Base-by-base conservation (phyloP, 1,140 invertebrate genomes). In the Dendrolimus punctatus region DNA sequence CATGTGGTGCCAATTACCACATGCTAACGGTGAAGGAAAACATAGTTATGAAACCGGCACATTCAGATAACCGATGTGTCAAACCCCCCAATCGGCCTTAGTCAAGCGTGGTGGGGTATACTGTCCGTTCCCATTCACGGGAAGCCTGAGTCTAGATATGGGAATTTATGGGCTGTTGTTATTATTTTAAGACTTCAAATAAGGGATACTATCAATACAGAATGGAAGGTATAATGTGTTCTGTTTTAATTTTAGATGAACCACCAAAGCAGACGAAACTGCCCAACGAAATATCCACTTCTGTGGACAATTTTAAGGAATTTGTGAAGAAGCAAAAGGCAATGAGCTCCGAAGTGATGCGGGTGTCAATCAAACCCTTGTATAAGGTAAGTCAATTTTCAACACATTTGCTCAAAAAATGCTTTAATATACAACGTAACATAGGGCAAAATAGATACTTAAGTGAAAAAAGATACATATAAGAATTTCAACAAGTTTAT, bases 301-400 rank as follows among this genome's bases (percentile, higher is more conserved):
- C 87, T 0, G 87, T 91, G 47, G 89, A 91, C 55, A 72, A 87
- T 37, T 90, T 89, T 60, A 96, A 96, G 68, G 91, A 92, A 52
- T 93, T 93, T 85, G 93, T 96, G 0, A 95, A 96, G 87, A 91
- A 92, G 51, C 94, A 96, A 73, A 97, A 96, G 80, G 87, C 88
- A 0, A 85, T 94, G 6, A 93, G 93, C 60, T 95, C 95, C 1
- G 94, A 96, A 64, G 93, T 96, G 50, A 92, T 94, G 52, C 87
- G 95, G 49, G 89, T 91, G 42, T 93, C 92, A 4, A 90, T 90
- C 8, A 91, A 93, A 68, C 90, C 92, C 2, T 80, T 94, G 57
- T 88, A 90, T 56, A 91, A 93, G 73, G 90, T 90, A 66, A 47
- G 39, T 47, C 39, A 3, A 8, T 41, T 40, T 49, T 23, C 23